phyloP scores from a whole-genome alignment of 1,140 invertebrate species.

The Spodoptera litura region DNA sequence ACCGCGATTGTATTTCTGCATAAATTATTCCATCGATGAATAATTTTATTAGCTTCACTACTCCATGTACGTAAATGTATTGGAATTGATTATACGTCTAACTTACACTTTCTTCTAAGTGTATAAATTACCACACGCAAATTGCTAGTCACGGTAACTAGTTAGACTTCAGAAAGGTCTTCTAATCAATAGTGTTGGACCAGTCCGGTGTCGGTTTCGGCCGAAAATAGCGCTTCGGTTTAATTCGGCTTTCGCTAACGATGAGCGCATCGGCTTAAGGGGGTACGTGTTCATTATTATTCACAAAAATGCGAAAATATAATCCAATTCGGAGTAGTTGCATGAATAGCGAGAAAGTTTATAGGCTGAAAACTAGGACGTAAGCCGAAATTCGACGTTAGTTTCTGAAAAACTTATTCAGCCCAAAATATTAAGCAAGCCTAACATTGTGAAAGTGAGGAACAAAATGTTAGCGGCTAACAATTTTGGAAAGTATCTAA shows the following conservation, averaged over 20 bases:
- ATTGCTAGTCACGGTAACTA: background rate
- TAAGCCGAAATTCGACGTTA: background rate
- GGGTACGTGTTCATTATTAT: background rate
- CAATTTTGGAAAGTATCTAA: constrained; percentile 19
- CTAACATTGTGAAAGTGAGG: constrained; percentile 16
- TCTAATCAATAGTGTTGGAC: background rate
- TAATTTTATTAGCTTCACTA: background rate
- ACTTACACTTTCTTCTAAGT: constrained; percentile 9
- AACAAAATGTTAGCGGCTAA: constrained; percentile 19
- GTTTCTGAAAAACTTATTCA: constrained; percentile 6
- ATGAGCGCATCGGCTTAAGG: background rate
- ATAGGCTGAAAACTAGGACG: background rate
- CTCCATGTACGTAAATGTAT: constrained; percentile 1
- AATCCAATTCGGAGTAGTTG: too few relatives aligned
- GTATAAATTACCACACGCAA: constrained; percentile 13
- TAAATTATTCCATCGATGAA: background rate
- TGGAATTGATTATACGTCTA: constrained; percentile 15
- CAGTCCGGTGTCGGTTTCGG: background rate
- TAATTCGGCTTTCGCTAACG: background rate
- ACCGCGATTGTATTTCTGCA: background rate
- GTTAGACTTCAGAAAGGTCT: background rate
- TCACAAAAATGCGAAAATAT: too few relatives aligned
- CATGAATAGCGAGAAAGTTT: too few relatives aligned
- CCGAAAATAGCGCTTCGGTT: background rate
- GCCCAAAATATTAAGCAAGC: constrained; percentile 13